Conservation (phyloP, 2,888 invertebrate genomes). For the Nomada flava region DNA sequence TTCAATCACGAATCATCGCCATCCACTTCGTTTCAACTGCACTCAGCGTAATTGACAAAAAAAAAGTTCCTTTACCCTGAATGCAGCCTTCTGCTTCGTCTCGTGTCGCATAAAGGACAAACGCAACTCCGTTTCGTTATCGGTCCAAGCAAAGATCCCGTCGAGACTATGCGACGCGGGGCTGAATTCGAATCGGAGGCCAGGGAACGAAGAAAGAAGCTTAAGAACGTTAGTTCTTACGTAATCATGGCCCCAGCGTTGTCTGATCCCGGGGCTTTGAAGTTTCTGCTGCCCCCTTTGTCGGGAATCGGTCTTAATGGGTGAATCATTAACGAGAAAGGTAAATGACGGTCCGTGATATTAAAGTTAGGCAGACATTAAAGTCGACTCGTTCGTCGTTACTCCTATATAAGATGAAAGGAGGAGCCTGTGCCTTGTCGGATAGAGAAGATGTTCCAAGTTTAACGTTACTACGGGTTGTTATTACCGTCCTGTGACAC, state of each 20-base stretch:
- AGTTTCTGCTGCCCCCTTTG: conserved; percentile 51
- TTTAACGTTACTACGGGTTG: conserved; percentile 52
- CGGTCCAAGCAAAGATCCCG: conserved; percentile 33
- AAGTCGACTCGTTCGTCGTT: conserved; percentile 62
- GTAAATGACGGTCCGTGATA: conserved; percentile 52
- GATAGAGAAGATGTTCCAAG: conserved; percentile 45
- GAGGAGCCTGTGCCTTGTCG: conserved; percentile 1
- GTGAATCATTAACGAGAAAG: conserved; percentile 54
- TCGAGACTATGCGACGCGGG: not conserved
- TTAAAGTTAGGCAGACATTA: conserved; percentile 63
- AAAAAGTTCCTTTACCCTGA: not conserved
- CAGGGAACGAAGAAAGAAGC: not conserved
- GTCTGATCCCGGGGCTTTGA: conserved; percentile 52
- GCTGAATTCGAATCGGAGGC: conserved; percentile 7
- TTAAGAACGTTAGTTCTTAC: conserved; percentile 42
- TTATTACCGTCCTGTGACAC: conserved; percentile 53
- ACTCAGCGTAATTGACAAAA: not conserved
- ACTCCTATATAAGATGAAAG: conserved; percentile 52
- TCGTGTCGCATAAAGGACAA: conserved; percentile 20
- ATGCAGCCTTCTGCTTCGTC: not conserved
- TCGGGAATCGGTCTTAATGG: conserved; percentile 60
- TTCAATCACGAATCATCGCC: too few relatives aligned
- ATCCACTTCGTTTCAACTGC: too few relatives aligned
- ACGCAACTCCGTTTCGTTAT: conserved; percentile 6
- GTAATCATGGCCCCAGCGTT: conserved; percentile 44